These are phyloP conservation scores for Cotesia glomerata DNA, from an alignment of 1,140 invertebrate species.

Conservation along the genomic window DNA sequence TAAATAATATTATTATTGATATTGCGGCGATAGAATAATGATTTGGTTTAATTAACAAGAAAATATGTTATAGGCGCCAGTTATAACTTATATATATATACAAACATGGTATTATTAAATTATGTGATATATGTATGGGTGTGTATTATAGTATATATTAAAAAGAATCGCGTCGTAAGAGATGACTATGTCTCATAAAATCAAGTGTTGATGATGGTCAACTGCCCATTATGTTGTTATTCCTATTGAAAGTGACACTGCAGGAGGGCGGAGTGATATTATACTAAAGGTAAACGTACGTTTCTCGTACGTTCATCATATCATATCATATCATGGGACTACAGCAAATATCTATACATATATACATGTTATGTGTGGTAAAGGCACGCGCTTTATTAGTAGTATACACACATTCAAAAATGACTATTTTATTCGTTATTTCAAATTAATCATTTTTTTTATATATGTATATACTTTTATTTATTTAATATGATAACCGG, in stretches of 20 bases:
- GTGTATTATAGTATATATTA: neutral
- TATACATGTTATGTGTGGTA: neutral
- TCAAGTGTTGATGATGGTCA: slow-evolving; percentile 23
- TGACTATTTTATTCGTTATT: neutral
- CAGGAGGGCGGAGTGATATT: slow-evolving; percentile 4
- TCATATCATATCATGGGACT: too few relatives aligned
- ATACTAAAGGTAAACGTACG: slow-evolving; percentile 9
- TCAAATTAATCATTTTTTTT: slow-evolving; percentile 13
- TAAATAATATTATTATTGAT: too few relatives aligned
- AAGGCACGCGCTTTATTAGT: too few relatives aligned
- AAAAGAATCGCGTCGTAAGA: neutral
- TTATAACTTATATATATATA: slow-evolving; percentile 19
- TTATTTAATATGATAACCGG: neutral
- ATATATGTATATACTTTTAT: neutral
- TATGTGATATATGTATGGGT: neutral
- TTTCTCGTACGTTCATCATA: neutral
- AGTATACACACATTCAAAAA: neutral
- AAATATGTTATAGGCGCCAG: slow-evolving; percentile 19
- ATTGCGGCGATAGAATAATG: too few relatives aligned
- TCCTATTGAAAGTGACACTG: slow-evolving; percentile 25
- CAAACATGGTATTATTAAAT: slow-evolving; percentile 23
- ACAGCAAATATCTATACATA: neutral
- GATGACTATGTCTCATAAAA: slow-evolving; percentile 25
- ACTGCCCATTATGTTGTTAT: slow-evolving; percentile 23
- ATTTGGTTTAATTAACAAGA: too few relatives aligned